Evolutionary conservation across 2,888 invertebrate species (phyloP), one percentile per base, ranked within the genome.

Genomic region (Orthosia gracilis): DNA sequence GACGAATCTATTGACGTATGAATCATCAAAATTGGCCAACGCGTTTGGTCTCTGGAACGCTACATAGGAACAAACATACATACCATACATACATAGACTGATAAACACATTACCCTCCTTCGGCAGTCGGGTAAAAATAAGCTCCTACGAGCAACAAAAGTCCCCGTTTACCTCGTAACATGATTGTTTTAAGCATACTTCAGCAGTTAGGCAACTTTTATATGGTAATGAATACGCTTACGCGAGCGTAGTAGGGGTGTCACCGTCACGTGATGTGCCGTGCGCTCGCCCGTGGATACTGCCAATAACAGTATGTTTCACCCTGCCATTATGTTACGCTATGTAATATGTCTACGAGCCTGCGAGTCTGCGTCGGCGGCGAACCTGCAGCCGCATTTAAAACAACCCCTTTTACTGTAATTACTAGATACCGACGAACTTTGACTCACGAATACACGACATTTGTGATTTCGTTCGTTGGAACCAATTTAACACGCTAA

Each of bases 221-320:
- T 83, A 85, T 80, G 70, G 79, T 76, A 83, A 85, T 81, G 76
- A 81, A 74, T 76, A 84, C 75, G 82, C 76, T 80, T 71, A 84
- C 80, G 78, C 84, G 85, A 81, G 79, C 57, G 76, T 79, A 73
- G 82, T 75, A 83, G 86, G 88, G 90, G 89, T 89, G 89, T 91
- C 87, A 86, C 85, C 85, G 93, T 93, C 94, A 94, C 93, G 93
- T 93, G 90, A 94, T 89, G 89, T 94, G 87, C 90, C 93, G 94
- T 94, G 94, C 90, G 85, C 88, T 90, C 86, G 85, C 87, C 80
- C 88, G 89, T 89, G 92, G 93, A 93, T 92, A 92, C 92, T 92
- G 92, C 92, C 92, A 92, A 93, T 93, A 93, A 91, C 91, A 86
- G 88, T 90, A 85, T 91, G 90, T 90, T 92, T 82, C 86, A 92